These are phyloP conservation scores for Pectinophora gossypiella DNA, from an alignment of 1,140 invertebrate genomes.

Conservation along the genomic window DNA sequence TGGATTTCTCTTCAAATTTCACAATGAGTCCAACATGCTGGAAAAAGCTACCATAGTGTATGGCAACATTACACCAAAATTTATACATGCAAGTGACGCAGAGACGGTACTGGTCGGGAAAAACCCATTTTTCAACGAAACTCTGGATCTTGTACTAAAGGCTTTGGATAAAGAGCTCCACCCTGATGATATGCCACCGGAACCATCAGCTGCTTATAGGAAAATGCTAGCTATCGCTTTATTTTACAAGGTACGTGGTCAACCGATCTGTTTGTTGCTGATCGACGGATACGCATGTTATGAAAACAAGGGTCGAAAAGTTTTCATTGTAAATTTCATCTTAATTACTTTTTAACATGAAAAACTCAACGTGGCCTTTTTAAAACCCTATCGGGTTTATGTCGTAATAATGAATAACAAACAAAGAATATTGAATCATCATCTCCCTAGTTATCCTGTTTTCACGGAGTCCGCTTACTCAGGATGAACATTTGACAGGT, in stretches of 20 bases:
- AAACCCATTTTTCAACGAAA: constrained; percentile 66
- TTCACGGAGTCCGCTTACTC: too few species aligned
- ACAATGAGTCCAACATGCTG: constrained; percentile 44
- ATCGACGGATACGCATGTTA: constrained; percentile 54
- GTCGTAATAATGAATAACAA: too few species aligned
- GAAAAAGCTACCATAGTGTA: constrained; percentile 76
- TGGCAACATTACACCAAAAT: constrained; percentile 81
- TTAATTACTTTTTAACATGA: too few species aligned
- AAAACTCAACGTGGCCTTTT: too few species aligned
- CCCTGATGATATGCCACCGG: constrained; percentile 78
- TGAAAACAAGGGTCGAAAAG: too few species aligned
- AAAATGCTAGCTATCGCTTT: constrained; percentile 79
- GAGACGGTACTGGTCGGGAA: constrained; percentile 79
- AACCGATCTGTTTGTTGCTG: too few species aligned
- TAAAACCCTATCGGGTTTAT: too few species aligned
- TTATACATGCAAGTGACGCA: constrained; percentile 82
- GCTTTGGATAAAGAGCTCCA: constrained; percentile 78
- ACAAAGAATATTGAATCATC: too few species aligned
- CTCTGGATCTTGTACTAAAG: constrained; percentile 75
- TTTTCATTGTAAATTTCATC: too few species aligned
- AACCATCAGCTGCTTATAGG: constrained; percentile 80
- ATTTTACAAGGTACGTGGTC: constrained; percentile 85
- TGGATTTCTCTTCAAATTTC: constrained; percentile 81
- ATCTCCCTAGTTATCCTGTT: too few species aligned
- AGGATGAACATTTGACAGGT: too few species aligned